Base-by-base conservation (phyloP, 2,888 invertebrate genomes). In the Folsomia candida region DNA sequence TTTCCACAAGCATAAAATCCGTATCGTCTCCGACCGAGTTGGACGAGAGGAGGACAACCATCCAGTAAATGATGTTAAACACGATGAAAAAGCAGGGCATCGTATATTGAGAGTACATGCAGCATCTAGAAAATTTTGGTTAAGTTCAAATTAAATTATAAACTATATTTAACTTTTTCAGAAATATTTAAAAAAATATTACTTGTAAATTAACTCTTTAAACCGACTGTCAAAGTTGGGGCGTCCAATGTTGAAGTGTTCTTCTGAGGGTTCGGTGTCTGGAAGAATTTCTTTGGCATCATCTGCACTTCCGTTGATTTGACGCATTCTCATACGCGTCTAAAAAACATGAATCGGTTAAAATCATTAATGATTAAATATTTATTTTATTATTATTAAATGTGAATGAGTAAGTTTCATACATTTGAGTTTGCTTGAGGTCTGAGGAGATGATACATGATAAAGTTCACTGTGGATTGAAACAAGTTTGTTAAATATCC, bases 51-150 rank as follows among this genome's bases (percentile, higher is more conserved):
- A 78, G 70, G 4, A 78, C 77, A 24, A 78, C 71, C 25, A 73
- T 62, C 76, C 76, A 78, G 57, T 78, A 78, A 20, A 78, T 69
- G 3, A 76, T 24, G 66, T 78, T 78, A 51, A 78, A 74, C 22
- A 69, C 26, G 28, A 71, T 2, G 51, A 76, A 76, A 26, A 76
- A 73, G 25, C 71, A n/a, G 4, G 76, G 76, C 69, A 72, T 72
- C 24, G 72, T 74, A 28, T 71, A 61, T 51, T 74, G 72, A 6
- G 74, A 71, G 63, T 70, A 72, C 54, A 72, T 72, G 37, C 47
- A 65, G 6, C 72, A 58, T 27, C 76, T 76, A 54, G 18, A 62
- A 61, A 27, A 47, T 3, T 58, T n/a, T n/a, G n/a, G n/a, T n/a
- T n/a, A n/a, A n/a, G n/a, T n/a, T n/a, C n/a, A n/a, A n/a, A n/a